Evolutionary conservation across 1,140 invertebrate genomes (phyloP).

Genomic region (Eriocheir sinensis): DNA sequence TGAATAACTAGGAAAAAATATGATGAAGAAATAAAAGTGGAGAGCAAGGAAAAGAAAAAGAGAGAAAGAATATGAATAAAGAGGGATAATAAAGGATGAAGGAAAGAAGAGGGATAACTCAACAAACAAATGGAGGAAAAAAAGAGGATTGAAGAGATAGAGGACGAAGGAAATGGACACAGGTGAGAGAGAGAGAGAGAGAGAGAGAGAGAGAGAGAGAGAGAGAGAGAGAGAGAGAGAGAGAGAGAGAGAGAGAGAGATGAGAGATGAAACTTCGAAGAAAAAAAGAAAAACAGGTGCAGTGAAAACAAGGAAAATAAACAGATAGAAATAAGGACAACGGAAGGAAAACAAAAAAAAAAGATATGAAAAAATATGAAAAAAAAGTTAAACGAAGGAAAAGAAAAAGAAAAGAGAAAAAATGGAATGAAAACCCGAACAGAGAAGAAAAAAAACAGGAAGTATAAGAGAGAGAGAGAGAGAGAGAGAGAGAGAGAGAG

Average conservation of each 20-base stretch:
- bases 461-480: not conserved
- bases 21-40: too few relatives aligned
- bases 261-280: not conserved
- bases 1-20: not conserved
- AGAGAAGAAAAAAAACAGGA: not conserved
- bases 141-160: not conserved
- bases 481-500: conserved; percentile 30
- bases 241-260: not conserved
- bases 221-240: not conserved
- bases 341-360: not conserved
- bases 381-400: not conserved
- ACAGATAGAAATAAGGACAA: not conserved
- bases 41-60: not conserved
- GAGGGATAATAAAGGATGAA: not conserved
- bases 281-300: not conserved
- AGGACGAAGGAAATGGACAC: not conserved
- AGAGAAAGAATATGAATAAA: not conserved
- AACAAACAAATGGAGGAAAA: not conserved
- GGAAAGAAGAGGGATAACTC: not conserved
- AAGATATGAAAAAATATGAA: not conserved
- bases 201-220: conserved; percentile 48
- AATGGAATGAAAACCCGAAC: not conserved
- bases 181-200: conserved; percentile 30
- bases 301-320: not conserved
- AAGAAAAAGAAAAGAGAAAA: not conserved